Evolutionary conservation across 2,888 invertebrate species (phyloP), one percentile per base, ranked within the genome.

Genomic region (Xanthorhoe designata): DNA sequence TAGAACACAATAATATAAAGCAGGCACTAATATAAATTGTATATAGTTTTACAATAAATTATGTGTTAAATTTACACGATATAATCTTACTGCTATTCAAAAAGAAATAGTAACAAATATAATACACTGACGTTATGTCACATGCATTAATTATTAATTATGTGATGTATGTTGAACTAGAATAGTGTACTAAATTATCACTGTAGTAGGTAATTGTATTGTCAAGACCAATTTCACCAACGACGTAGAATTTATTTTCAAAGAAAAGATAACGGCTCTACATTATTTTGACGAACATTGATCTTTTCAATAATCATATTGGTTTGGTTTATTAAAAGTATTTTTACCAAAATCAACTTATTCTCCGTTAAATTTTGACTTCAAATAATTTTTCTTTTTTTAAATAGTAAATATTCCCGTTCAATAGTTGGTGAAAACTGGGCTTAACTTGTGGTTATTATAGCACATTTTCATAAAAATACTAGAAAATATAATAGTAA

Each of bases 1-100:
- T 85, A 85, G 84, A 89, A 87, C 84, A 86, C 82, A 86, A 82
- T 80, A 71, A 88, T 88, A 85, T 88, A 83, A 92, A 92, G 92
- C 92, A 93, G 93, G 93, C 92, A 92, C 93, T 92, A 92, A 91
- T 89, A 91, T 89, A 88, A 81, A 80, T 81, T 88, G 86, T 91
- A 90, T 88, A 89, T 87, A 81, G 85, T 87, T 89, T 86, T 90
- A 91, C 85, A 92, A 92, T 92, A 92, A 92, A 91, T 92, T 91
- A 92, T 89, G 88, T 89, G 82, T 89, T 89, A 89, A 88, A 70
- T 89, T 88, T 90, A 91, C 86, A 89, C 86, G 88, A 82, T 83
- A 81, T 67, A 61, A 2, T 60, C 89, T 89, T 91, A 91, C 73
- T 74, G 78, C 89, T 92, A 92, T 81, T 77, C 78, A 86, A 87